Evolutionary conservation across 2,113 vertebrate species (phyloP).

Genomic region (Glaucidium brasilianum): DNA sequence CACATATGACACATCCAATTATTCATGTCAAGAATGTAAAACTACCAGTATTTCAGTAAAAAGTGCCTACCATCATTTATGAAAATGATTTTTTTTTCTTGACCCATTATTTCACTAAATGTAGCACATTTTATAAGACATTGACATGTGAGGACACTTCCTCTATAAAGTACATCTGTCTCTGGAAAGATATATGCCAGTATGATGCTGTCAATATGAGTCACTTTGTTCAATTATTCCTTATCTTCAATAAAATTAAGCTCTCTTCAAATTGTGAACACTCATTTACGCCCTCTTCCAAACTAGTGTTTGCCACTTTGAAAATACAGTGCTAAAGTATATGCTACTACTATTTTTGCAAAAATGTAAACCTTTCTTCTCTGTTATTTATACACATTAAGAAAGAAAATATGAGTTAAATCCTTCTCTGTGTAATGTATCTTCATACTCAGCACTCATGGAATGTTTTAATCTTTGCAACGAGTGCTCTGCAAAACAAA

Average conservation of each 20-base stretch:
- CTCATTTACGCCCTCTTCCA: neutral
- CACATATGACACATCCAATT: constrained; percentile 69
- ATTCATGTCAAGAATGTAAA: constrained; percentile 72
- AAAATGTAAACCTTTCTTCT: neutral
- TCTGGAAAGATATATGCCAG: neutral
- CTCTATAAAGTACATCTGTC: neutral
- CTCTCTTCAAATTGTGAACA: neutral
- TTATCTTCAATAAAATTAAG: neutral
- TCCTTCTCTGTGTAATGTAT: neutral
- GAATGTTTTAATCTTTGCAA: neutral
- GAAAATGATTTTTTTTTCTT: neutral
- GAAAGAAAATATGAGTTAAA: neutral
- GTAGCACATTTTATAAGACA: constrained; percentile 24
- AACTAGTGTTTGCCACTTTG: neutral
- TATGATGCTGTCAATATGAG: neutral
- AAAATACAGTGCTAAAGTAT: neutral
- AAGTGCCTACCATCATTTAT: constrained; percentile 26
- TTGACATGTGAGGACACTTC: neutral
- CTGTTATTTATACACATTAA: neutral
- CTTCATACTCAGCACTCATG: neutral
- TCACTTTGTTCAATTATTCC: neutral
- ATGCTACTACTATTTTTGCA: neutral
- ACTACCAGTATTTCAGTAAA: constrained; percentile 59
- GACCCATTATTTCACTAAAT: constrained; percentile 44
- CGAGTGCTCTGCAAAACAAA: neutral